phyloP scores from a whole-genome alignment of 2,888 invertebrate genomes.

The Trissoscelio sp. region DNA sequence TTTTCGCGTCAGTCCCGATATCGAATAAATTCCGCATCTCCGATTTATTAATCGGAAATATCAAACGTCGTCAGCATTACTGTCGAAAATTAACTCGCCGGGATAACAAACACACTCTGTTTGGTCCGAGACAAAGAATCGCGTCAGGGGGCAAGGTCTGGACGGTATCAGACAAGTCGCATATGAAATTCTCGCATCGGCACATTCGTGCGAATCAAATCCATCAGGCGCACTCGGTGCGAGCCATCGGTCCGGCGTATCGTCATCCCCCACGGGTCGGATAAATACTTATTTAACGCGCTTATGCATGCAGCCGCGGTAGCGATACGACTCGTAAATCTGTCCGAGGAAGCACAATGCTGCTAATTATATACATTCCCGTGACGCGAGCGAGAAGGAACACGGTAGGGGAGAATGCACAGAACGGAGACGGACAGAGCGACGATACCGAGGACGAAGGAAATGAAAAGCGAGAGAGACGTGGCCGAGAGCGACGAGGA shows the following conservation, averaged over 20 bases:
- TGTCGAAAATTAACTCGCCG: not conserved
- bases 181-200: conserved; percentile 50
- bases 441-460: conserved; percentile 70
- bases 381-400: conserved; percentile 77
- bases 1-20: conserved; percentile 27
- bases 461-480: conserved; percentile 68
- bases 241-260: conserved; percentile 67
- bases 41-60: conserved; percentile 43
- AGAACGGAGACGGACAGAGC: conserved; percentile 38
- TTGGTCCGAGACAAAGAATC: conserved; percentile 35
- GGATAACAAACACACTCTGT: not conserved
- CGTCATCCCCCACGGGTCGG: conserved; percentile 82
- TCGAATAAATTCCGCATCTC: conserved; percentile 24
- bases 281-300: conserved; percentile 84
- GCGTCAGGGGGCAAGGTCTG: not conserved
- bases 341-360: conserved; percentile 82
- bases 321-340: conserved; percentile 83
- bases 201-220: conserved; percentile 76
- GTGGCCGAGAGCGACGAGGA: conserved; percentile 63
- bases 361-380: conserved; percentile 83
- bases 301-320: conserved; percentile 82
- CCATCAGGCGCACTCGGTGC: conserved; percentile 78
- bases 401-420: conserved; percentile 57
- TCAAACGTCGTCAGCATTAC: conserved; percentile 30
- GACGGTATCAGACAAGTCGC: not conserved